Evolutionary conservation across 2,888 invertebrate species (phyloP).

Genomic region (Scaptomyza cyrtandrae): DNA sequence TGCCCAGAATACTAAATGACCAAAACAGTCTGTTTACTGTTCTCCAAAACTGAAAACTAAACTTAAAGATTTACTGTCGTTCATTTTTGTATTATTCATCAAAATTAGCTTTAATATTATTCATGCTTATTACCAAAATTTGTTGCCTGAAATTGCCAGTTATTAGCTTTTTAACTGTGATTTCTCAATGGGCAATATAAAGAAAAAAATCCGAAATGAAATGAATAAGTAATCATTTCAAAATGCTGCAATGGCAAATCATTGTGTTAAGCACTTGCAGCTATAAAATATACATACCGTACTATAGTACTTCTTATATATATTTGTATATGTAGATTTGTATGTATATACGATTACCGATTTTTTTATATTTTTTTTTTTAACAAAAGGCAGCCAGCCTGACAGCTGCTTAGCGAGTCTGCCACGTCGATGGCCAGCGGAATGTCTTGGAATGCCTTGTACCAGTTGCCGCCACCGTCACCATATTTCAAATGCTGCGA

Average conservation of each 20-base stretch:
- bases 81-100: background rate
- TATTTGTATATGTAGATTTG: conserved; percentile 13
- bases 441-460: conserved; percentile 57
- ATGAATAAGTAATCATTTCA: conserved; percentile 56
- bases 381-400: conserved; percentile 45
- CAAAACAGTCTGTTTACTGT: conserved; percentile 3
- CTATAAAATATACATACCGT: conserved; percentile 13
- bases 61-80: background rate
- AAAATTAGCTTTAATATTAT: background rate
- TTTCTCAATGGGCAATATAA: conserved; percentile 45
- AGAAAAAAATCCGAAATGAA: conserved; percentile 22
- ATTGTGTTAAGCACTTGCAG: conserved; percentile 34
- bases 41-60: background rate
- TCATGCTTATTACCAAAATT: conserved; percentile 3
- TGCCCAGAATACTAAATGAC: conserved; percentile 17
- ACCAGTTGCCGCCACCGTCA: conserved; percentile 12
- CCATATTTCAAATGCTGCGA: background rate
- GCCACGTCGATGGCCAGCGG: conserved; percentile 51
- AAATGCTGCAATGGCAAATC: conserved; percentile 33
- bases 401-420: conserved; percentile 53
- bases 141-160: conserved; percentile 42
- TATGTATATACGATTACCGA: conserved; percentile 6
- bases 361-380: conserved; percentile 3
- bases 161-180: conserved; percentile 39
- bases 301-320: background rate